Conservation (phyloP, 2,113 vertebrate genomes). For the Cryptoleucopteryx plumbea region DNA sequence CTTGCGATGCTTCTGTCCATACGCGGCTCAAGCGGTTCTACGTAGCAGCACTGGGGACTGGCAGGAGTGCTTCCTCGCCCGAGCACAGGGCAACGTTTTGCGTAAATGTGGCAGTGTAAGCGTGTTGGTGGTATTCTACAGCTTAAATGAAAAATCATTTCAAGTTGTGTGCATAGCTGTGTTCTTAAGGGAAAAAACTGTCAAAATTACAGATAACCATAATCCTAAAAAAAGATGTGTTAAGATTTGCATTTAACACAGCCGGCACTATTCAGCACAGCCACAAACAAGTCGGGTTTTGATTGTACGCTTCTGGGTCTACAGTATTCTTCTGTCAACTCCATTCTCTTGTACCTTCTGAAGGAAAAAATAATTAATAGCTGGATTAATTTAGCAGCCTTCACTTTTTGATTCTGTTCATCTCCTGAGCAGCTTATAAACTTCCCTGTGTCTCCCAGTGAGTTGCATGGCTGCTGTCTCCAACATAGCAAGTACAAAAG, state of each 20-base stretch:
- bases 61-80: neutral
- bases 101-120: neutral
- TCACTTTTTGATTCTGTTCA: neutral
- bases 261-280: neutral
- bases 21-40: accelerated
- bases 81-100: neutral
- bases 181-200: neutral
- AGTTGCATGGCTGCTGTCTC: neutral
- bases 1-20: neutral
- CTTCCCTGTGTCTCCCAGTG: neutral
- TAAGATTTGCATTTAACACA: neutral
- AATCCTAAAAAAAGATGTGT: too few relatives aligned
- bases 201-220: neutral
- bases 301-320: neutral
- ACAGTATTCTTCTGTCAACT: neutral
- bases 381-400: neutral
- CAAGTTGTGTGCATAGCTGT: too few relatives aligned
- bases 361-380: neutral
- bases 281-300: neutral
- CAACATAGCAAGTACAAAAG: neutral
- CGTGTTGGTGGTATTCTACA: neutral
- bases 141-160: neutral
- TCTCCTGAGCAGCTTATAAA: neutral
- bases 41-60: neutral
- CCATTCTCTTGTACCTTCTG: neutral